Base-by-base conservation (phyloP, 1,140 invertebrate genomes). In the Hermatobates lingyangjiaoensis region DNA sequence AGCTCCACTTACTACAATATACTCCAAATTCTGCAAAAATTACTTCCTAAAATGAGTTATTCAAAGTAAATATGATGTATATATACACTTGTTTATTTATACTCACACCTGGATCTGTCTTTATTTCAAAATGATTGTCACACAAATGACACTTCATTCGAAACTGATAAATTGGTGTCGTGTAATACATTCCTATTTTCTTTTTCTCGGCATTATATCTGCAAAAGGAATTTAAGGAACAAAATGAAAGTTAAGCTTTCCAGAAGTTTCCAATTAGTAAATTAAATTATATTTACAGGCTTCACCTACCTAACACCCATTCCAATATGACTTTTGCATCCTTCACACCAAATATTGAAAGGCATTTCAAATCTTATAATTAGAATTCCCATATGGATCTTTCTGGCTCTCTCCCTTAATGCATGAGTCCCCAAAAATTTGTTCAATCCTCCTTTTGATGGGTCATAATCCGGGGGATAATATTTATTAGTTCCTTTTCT, bases 361-460 rank as follows among this genome's bases (percentile, higher is more conserved):
- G 96, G 96, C 92, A 99, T 95, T 71, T 99, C 96, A 78, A 99
- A 99, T 51, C 94, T 77, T 56, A 99, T 97, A 45, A 98, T 93
- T 30, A 98, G 77, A 56, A 99, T 98, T 15, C 95, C 95, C 68
- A 92, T 74, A 60, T 93, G 81, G 0, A 98, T 71, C 70, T 98
- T 98, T 21, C 83, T 70, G 1, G 93, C 95, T 58, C 95, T 72
- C 68, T 99, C 94, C 39, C 95, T 76, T 24, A 98, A 68, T 0
- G 95, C 91, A 79, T 98, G 95, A 18, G 87, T 92, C 21, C 94
- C 94, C 62, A 83, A 73, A 67, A 87, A 88, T 68, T 88, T 89
- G 63, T 98, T 98, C 1, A 98, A 74, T 4, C 87, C 90, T 56
- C 94, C 89, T 55, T 83, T 83, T 60, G 71, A 73, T 1, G 93